Conservation (phyloP, 2,113 vertebrate genomes). For the Collichthys lucidus region DNA sequence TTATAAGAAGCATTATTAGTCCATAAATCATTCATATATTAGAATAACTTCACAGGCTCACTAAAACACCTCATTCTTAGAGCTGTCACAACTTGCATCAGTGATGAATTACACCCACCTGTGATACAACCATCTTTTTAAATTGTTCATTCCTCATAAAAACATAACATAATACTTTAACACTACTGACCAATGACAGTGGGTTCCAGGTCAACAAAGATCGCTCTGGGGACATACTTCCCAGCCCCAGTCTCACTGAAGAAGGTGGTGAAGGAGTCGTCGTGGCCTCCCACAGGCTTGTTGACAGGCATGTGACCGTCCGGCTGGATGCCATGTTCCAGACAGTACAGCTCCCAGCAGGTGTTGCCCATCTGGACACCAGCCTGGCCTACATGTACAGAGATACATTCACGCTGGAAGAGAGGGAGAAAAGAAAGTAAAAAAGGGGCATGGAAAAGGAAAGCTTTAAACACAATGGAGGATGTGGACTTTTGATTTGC, state of each 20-base stretch:
- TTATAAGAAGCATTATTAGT: background rate
- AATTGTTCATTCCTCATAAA: background rate
- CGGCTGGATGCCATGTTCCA: constrained; percentile 89
- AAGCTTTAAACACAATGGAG: too few species aligned
- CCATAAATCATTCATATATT: background rate
- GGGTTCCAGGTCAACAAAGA: constrained; percentile 83
- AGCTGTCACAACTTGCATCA: background rate
- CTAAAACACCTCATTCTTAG: background rate
- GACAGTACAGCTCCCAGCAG: constrained; percentile 93
- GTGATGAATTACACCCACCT: background rate
- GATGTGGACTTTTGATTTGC: too few species aligned
- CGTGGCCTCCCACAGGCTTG: constrained; percentile 58
- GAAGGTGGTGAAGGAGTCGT: constrained; percentile 83
- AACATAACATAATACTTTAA: background rate
- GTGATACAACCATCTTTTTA: background rate
- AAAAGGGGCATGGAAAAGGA: background rate
- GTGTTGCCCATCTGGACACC: constrained; percentile 92
- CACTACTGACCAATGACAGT: constrained; percentile 79
- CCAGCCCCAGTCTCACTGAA: constrained; percentile 80
- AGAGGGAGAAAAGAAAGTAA: background rate
- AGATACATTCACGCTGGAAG: constrained; percentile 89
- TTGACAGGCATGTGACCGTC: constrained; percentile 79
- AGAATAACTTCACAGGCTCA: background rate
- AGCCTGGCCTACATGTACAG: constrained; percentile 91
- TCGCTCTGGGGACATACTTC: constrained; percentile 81